Evolutionary conservation across 2,113 vertebrate species (phyloP).

Genomic region (Ctenodactylus gundi): DNA sequence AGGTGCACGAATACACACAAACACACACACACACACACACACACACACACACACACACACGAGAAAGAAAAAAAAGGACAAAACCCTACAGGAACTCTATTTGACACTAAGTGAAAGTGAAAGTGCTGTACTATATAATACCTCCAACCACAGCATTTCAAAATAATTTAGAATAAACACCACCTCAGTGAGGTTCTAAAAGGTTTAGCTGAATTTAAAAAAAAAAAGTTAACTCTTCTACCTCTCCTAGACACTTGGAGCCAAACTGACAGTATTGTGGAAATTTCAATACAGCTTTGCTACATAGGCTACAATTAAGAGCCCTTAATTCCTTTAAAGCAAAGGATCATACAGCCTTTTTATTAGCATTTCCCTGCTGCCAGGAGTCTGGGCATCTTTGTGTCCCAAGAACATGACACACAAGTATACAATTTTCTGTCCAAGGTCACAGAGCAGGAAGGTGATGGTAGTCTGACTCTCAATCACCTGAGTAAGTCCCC

Average conservation of each 20-base stretch:
- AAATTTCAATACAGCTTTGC: conserved; percentile 15
- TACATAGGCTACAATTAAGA: conserved; percentile 42
- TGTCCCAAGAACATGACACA: conserved; percentile 36
- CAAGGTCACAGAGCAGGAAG: conserved; percentile 64
- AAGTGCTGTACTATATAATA: conserved; percentile 48
- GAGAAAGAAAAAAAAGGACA: background rate
- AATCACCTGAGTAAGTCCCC: background rate
- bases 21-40: rapidly evolving
- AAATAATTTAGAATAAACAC: conserved; percentile 65
- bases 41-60: too few species aligned
- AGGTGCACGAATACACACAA: background rate
- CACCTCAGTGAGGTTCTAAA: conserved; percentile 37
- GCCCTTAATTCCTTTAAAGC: conserved; percentile 52
- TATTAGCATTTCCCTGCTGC: conserved; percentile 40
- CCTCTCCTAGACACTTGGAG: background rate
- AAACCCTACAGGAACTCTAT: conserved; percentile 22
- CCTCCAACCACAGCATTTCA: conserved; percentile 47
- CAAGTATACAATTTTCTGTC: conserved; percentile 41
- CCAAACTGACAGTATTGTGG: conserved; percentile 1
- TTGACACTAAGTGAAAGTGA: conserved; percentile 65
- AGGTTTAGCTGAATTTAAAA: conserved; percentile 48
- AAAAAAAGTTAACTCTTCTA: conserved; percentile 50
- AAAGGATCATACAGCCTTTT: conserved; percentile 44
- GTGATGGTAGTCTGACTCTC: conserved; percentile 5
- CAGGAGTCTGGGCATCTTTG: conserved; percentile 29